A percentile compares a stretch with the other conserved stretches of the same genome.
Evolutionary conservation across 2,113 vertebrate genomes (phyloP).

Genomic region (Malaclemys terrapin): DNA sequence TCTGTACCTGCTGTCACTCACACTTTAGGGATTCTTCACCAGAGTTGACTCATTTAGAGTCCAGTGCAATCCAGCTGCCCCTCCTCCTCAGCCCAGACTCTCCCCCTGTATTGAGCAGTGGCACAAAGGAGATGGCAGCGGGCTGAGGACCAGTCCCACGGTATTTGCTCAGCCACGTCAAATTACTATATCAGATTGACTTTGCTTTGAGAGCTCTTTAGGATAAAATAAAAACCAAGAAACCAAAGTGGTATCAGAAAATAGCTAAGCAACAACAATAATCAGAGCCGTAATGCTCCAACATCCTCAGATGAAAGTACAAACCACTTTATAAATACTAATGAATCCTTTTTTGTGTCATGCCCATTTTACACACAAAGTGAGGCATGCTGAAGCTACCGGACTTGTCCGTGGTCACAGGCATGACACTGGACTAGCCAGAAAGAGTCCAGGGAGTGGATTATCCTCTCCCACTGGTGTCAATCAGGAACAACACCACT

Average conservation of each 20-base stretch:
- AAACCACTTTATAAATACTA: not conserved
- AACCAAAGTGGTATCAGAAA: not conserved
- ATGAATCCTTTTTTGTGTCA: not conserved
- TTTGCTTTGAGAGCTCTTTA: not conserved
- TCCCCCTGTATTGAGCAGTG: not conserved
- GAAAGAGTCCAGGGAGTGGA: not conserved
- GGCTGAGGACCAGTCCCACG: not conserved
- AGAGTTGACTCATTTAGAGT: not conserved
- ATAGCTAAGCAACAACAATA: not conserved
- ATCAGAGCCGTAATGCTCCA: not conserved
- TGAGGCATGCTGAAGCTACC: not conserved
- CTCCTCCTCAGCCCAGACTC: not conserved
- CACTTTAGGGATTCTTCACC: not conserved
- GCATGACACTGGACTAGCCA: not conserved
- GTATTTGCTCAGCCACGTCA: not conserved
- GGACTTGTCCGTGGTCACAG: not conserved
- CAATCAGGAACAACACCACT: not conserved
- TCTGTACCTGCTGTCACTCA: not conserved
- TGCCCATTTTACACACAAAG: not conserved
- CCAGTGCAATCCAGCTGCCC: not conserved
- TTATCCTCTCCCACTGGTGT: too few species aligned
- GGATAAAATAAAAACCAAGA: not conserved
- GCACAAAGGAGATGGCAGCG: not conserved
- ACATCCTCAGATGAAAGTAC: not conserved
- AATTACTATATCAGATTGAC: not conserved